phyloP scores from a whole-genome alignment of 2,797 vertebrate genomes.

The Microctenopoma lineatum region DNA sequence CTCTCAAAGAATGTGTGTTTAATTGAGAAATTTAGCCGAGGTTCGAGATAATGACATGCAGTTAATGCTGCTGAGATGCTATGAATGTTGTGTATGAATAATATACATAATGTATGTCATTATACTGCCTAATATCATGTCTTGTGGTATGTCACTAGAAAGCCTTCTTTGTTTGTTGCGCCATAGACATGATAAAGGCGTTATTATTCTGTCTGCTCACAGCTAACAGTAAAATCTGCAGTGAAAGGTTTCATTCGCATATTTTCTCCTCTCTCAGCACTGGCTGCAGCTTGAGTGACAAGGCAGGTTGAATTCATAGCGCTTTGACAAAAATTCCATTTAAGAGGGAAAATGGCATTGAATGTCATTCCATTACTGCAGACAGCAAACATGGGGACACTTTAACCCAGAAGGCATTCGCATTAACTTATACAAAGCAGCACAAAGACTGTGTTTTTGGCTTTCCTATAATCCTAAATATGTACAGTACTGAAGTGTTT shows the following conservation, averaged over 20 bases:
- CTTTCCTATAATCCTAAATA: slow-evolving; percentile 37
- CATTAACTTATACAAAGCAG: slow-evolving; percentile 73
- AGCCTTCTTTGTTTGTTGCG: slow-evolving; percentile 75
- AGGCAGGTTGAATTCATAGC: slow-evolving; percentile 78
- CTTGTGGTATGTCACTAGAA: slow-evolving; percentile 74
- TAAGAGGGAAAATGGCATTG: slow-evolving; percentile 77
- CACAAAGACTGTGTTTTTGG: slow-evolving; percentile 27
- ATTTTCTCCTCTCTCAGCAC: slow-evolving; percentile 72
- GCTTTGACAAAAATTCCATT: slow-evolving; percentile 78
- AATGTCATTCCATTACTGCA: slow-evolving; percentile 79
- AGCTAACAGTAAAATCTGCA: slow-evolving; percentile 70
- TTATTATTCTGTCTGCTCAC: slow-evolving; percentile 74
- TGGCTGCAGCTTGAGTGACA: slow-evolving; percentile 74
- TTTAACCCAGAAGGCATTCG: slow-evolving; percentile 77
- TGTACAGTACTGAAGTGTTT: slow-evolving; percentile 45
- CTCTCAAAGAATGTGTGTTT: slow-evolving; percentile 76
- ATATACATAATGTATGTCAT: slow-evolving; percentile 69
- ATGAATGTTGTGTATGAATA: slow-evolving; percentile 58
- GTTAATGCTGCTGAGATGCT: slow-evolving; percentile 45
- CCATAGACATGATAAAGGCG: slow-evolving; percentile 68
- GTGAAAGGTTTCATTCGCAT: slow-evolving; percentile 76
- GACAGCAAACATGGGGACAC: slow-evolving; percentile 72
- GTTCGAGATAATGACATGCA: slow-evolving; percentile 63
- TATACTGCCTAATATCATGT: slow-evolving; percentile 68
- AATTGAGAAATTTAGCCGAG: slow-evolving; percentile 77